Evolutionary conservation across 2,888 invertebrate species (phyloP).

Genomic region (Clanis bilineata): DNA sequence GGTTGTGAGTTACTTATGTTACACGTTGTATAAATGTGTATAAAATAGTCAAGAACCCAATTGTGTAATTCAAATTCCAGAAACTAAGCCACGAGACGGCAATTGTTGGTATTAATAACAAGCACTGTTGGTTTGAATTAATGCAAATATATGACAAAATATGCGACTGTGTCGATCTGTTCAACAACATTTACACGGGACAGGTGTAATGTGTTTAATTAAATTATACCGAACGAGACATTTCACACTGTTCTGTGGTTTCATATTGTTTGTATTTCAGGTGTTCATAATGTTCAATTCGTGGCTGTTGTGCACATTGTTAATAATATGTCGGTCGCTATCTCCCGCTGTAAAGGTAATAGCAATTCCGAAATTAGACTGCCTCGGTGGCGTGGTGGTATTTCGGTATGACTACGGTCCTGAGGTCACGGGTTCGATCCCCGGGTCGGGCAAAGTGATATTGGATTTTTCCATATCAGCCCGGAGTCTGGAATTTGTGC

Average conservation of each 20-base stretch:
- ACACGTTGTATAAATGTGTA: no score
- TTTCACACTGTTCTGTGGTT: conserved; percentile 8
- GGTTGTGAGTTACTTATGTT: no score
- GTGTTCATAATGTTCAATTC: conserved; percentile 53
- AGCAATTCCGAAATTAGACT: neutral
- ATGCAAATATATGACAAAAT: conserved; percentile 66
- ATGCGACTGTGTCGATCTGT: conserved; percentile 51
- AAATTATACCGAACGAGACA: neutral
- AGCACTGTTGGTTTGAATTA: conserved; percentile 58
- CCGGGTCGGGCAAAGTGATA: no score
- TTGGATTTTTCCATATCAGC: no score
- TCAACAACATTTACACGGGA: conserved; percentile 55
- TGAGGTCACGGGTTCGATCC: no score
- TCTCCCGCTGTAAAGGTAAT: conserved; percentile 56
- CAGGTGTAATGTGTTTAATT: conserved; percentile 45
- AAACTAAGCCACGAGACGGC: conserved; percentile 30
- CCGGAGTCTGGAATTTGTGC: no score
- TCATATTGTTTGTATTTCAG: conserved; percentile 37
- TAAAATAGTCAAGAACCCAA: no score
- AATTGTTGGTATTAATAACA: conserved; percentile 26
- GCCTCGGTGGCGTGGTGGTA: no score
- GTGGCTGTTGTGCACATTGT: conserved; percentile 53
- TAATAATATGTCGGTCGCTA: conserved; percentile 52
- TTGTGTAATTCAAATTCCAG: conserved; percentile 26
- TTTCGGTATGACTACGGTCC: no score